Conservation (phyloP, 2,888 invertebrate species). For the Taphrorychus bicolor region DNA sequence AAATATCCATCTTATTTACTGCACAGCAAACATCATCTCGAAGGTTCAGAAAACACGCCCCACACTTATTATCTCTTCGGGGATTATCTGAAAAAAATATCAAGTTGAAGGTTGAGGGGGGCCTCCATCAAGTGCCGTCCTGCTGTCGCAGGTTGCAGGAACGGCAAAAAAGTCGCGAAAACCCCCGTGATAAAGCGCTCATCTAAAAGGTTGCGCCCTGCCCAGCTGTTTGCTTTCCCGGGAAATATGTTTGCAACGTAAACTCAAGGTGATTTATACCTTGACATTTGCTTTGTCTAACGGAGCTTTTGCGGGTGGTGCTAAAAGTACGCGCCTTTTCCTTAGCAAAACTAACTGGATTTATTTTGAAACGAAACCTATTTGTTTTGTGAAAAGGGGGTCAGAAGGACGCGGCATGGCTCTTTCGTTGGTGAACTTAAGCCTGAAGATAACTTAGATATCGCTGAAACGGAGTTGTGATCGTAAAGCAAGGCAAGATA, state of each 20-base stretch:
- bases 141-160: neutral
- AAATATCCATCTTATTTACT: neutral
- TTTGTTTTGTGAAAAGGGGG: too few species aligned
- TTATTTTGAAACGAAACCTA: too few species aligned
- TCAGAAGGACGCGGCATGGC: too few species aligned
- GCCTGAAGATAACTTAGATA: too few species aligned
- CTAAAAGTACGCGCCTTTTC: conserved; percentile 3
- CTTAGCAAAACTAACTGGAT: neutral
- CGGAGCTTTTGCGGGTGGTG: conserved; percentile 19
- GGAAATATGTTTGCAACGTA: conserved; percentile 35
- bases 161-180: neutral
- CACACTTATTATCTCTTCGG: neutral
- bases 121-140: conserved; percentile 2
- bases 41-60: neutral
- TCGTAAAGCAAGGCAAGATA: too few species aligned
- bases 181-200: conserved; percentile 15
- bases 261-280: conserved; percentile 35
- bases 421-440: too few species aligned
- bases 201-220: conserved; percentile 21
- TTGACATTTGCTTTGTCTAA: conserved; percentile 37
- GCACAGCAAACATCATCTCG: neutral
- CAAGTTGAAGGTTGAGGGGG: neutral
- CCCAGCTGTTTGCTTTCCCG: conserved; percentile 30
- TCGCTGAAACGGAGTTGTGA: too few species aligned
- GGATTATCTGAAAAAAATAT: too few species aligned